Evolutionary conservation across 2,888 invertebrate species (phyloP), one percentile per base, ranked within the genome.

Genomic region (Ennomos erosarius): DNA sequence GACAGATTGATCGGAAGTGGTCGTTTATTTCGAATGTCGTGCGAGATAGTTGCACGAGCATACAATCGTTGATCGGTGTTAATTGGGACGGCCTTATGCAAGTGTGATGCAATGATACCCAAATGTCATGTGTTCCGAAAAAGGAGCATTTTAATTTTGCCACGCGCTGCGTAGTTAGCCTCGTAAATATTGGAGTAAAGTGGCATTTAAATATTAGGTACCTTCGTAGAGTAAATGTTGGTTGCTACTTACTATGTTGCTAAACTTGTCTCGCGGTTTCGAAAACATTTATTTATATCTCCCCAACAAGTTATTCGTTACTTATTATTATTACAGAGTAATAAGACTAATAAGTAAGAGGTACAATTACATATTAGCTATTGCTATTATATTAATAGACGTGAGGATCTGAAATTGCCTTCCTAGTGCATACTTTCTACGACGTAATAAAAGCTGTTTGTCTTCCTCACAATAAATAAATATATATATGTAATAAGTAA

Each of bases 1-100:
- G 72, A 73, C 62, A 79, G 79, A 79, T 79, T 70, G 72, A 64
- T 69, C 84, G 87, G 86, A 87, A 87, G 84, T 81, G 79, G 82
- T 78, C 79, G 80, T 76, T 74, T 71, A 68, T 71, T 55, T 43
- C 64, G 50, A 56, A 61, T 76, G 70, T 69, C 77, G 74, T 78
- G 79, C 69, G 64, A 76, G 72, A 76, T 67, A 68, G 26, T 56
- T 64, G 67, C 74, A 76, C 75, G 68, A 70, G 67, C 62, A 50
- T 26, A 16, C 10, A 48, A n/a, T 26, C 26, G 5, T 3, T 56
- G 50, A 62, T 65, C 67, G 45, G 51, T 49, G 48, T 59, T 65
- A 77, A 79, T 77, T 74, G 73, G 73, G 67, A 69, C 76, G 62
- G 50, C 63, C 54, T 79, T 78, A 74, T 70, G 79, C 70, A 79